phyloP scores from a whole-genome alignment of 2,888 invertebrate species.

The Troides oblongomaculatus region DNA sequence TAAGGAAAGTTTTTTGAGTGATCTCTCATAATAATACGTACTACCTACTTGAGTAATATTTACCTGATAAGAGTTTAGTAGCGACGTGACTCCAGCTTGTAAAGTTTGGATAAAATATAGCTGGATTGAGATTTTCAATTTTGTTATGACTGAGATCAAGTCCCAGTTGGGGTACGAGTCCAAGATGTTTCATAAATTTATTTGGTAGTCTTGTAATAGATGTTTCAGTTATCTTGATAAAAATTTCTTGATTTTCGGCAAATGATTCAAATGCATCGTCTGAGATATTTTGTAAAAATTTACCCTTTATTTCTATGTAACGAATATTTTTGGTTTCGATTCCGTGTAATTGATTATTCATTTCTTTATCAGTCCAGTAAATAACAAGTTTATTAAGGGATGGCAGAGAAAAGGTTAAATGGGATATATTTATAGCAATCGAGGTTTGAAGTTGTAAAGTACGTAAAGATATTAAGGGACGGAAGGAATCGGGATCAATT shows the following conservation, averaged over 20 bases:
- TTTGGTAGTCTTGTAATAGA: slow-evolving; percentile 89
- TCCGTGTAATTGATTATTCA: slow-evolving; percentile 88
- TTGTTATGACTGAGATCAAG: slow-evolving; percentile 91
- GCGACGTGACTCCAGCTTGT: slow-evolving; percentile 93
- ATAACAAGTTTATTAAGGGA: slow-evolving; percentile 87
- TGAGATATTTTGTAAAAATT: slow-evolving; percentile 85
- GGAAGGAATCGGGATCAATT: slow-evolving; percentile 87
- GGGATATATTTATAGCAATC: slow-evolving; percentile 86
- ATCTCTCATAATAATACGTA: background rate
- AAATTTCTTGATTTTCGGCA: slow-evolving; percentile 86
- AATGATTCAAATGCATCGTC: slow-evolving; percentile 88
- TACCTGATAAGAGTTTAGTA: slow-evolving; percentile 90
- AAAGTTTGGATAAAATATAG: slow-evolving; percentile 92
- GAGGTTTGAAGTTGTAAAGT: slow-evolving; percentile 86
- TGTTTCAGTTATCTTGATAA: slow-evolving; percentile 88
- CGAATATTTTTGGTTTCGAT: slow-evolving; percentile 89
- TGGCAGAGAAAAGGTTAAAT: slow-evolving; percentile 83
- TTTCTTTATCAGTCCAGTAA: slow-evolving; percentile 85
- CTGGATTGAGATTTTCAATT: slow-evolving; percentile 88
- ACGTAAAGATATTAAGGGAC: slow-evolving; percentile 85
- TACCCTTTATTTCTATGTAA: slow-evolving; percentile 89
- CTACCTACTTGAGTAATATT: slow-evolving; percentile 10
- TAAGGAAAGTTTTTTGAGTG: background rate
- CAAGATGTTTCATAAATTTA: slow-evolving; percentile 87
- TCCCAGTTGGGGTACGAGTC: slow-evolving; percentile 88